These are phyloP conservation scores for Discoglossus pictus DNA, from an alignment of 2,797 vertebrate genomes.

Conservation along the genomic window DNA sequence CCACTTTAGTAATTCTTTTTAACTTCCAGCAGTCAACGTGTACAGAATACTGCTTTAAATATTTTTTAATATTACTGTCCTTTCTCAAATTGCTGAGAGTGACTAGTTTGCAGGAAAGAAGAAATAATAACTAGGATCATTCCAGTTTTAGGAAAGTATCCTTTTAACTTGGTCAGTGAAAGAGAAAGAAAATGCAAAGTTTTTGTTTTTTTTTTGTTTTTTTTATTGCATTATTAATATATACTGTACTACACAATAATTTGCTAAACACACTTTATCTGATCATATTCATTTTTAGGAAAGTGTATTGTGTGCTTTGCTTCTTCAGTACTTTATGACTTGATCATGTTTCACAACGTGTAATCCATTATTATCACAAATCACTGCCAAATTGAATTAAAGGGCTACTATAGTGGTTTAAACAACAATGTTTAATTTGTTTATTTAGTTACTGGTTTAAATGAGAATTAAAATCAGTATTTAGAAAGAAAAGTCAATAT, in stretches of 20 bases:
- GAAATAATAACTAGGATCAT: slow-evolving; percentile 67
- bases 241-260: slow-evolving; percentile 4
- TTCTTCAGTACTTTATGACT: neutral
- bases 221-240: slow-evolving; percentile 7
- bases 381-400: too few species aligned
- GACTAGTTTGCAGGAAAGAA: slow-evolving; percentile 79
- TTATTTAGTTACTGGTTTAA: too few species aligned
- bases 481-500: too few species aligned
- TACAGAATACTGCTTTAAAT: slow-evolving; percentile 91
- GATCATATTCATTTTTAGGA: slow-evolving; percentile 38
- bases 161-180: slow-evolving; percentile 60
- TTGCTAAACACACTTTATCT: slow-evolving; percentile 43
- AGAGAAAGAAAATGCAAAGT: slow-evolving; percentile 45
- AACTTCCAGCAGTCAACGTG: slow-evolving; percentile 92
- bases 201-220: slow-evolving; percentile 17
- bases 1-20: slow-evolving; percentile 79
- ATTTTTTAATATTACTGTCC: slow-evolving; percentile 89
- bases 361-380: too few species aligned
- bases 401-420: too few species aligned
- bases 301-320: slow-evolving; percentile 8
- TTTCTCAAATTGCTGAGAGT: slow-evolving; percentile 93
- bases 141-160: slow-evolving; percentile 82
- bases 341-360: neutral
- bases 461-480: too few species aligned
- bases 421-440: too few species aligned